These are phyloP conservation scores for Caenorhabditis drosophilae DNA, from an alignment of 2,888 invertebrate species.

Conservation along the genomic window DNA sequence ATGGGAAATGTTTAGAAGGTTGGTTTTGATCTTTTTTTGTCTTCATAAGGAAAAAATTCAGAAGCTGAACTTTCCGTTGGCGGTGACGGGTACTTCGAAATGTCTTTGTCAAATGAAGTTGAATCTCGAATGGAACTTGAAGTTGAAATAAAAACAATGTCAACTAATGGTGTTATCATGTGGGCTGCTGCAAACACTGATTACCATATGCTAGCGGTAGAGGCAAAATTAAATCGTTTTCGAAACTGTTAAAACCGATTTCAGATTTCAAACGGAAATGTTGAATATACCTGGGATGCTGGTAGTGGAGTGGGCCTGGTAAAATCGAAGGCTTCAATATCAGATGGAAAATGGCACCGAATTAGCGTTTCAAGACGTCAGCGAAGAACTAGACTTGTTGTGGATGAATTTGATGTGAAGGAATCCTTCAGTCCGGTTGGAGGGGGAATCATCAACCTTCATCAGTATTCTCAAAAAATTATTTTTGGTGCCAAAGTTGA, in stretches of 20 bases:
- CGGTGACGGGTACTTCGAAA: constrained; percentile 83
- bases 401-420: constrained; percentile 68
- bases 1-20: constrained; percentile 46
- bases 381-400: constrained; percentile 68
- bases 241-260: constrained; percentile 43
- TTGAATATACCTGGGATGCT: constrained; percentile 88
- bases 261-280: constrained; percentile 80
- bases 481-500: constrained; percentile 48
- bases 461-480: constrained; percentile 70
- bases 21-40: no score
- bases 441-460: constrained; percentile 81
- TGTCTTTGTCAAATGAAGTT: constrained; percentile 74
- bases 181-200: constrained; percentile 86
- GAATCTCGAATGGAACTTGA: constrained; percentile 83
- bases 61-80: constrained; percentile 78
- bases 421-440: constrained; percentile 77
- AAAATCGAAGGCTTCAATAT: constrained; percentile 62
- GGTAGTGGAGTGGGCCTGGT: constrained; percentile 86
- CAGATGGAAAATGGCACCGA: constrained; percentile 85
- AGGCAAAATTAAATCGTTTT: no score
- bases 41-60: no score
- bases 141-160: constrained; percentile 82
- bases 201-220: constrained; percentile 84
- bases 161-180: constrained; percentile 84
- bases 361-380: constrained; percentile 80